phyloP scores from a whole-genome alignment of 2,113 vertebrate genomes.

The Lasiurus cinereus region DNA sequence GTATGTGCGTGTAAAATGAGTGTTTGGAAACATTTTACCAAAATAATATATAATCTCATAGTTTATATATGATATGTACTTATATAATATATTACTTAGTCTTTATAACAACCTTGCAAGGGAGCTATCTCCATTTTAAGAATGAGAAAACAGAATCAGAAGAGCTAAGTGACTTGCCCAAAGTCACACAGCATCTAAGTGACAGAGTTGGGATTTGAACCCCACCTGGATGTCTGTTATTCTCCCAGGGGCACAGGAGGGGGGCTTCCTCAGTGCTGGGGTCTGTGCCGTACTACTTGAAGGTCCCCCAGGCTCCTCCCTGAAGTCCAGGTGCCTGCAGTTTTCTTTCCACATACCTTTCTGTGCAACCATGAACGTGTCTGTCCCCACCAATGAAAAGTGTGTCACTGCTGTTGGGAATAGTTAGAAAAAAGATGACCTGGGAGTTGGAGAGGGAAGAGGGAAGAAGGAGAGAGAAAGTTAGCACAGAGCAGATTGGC shows the following conservation, averaged over 20 bases:
- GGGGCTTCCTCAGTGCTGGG: accelerated
- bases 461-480: not conserved
- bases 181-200: not conserved
- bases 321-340: not conserved
- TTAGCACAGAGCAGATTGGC: not conserved
- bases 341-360: not conserved
- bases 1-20: not conserved
- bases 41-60: not conserved
- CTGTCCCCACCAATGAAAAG: not conserved
- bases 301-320: not conserved
- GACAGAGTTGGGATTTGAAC: not conserved
- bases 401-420: not conserved
- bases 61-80: not conserved
- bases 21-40: not conserved
- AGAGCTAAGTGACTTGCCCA: not conserved
- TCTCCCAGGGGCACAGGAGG: not conserved
- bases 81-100: slow-evolving; percentile 13
- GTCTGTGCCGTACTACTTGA: accelerated
- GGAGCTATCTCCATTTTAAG: not conserved
- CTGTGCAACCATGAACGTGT: not conserved
- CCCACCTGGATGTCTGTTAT: no score
- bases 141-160: slow-evolving; percentile 5
- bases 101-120: slow-evolving; percentile 15
- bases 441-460: not conserved
- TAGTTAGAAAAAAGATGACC: not conserved